Conservation (phyloP, 2,888 invertebrate species). For the Nebria salina region DNA sequence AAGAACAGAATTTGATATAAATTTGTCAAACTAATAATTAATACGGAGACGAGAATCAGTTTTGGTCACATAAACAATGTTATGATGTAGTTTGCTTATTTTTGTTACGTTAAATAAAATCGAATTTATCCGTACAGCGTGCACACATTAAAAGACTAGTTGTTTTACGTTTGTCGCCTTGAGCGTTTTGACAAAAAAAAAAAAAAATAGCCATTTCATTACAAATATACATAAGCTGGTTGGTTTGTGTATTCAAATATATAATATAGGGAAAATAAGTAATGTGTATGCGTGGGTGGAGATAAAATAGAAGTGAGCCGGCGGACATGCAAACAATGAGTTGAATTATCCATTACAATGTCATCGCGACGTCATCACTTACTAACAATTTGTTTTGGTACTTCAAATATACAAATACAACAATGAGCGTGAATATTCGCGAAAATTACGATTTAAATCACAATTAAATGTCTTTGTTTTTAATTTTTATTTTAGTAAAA, state of each 20-base stretch:
- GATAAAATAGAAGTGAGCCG: not conserved
- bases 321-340: not conserved
- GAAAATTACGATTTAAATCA: constrained; percentile 33
- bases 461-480: constrained; percentile 46
- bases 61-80: constrained; percentile 46
- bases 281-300: constrained; percentile 9
- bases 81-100: constrained; percentile 15
- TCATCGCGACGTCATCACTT: not conserved
- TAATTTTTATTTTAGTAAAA: constrained; percentile 37
- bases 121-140: constrained; percentile 43
- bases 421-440: constrained; percentile 20
- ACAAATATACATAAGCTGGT: not conserved
- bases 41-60: constrained; percentile 45
- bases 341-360: not conserved
- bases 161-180: constrained; percentile 55
- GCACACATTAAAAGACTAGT: constrained; percentile 56
- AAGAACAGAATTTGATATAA: constrained; percentile 44
- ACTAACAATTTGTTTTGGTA: constrained; percentile 3
- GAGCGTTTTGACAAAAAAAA: constrained; percentile 46
- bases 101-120: constrained; percentile 26
- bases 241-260: not conserved
- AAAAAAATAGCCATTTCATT: constrained; percentile 16
- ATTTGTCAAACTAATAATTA: constrained; percentile 41
- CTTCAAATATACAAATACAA: constrained; percentile 14
- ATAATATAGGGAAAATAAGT: not conserved